These are phyloP conservation scores for Planococcus citri DNA, from an alignment of 1,140 invertebrate genomes.

Conservation along the genomic window DNA sequence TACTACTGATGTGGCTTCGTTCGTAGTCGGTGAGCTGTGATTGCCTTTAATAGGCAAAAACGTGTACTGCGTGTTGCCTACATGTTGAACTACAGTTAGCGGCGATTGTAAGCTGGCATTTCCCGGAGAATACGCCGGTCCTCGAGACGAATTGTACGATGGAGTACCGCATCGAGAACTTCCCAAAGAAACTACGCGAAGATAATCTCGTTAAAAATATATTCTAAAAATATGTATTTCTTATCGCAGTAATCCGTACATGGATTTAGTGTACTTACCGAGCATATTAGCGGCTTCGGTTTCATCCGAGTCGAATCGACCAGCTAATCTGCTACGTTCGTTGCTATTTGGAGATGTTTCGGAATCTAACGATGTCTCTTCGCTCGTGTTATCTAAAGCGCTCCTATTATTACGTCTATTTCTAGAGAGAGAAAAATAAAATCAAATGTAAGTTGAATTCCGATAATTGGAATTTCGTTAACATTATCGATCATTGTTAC, in stretches of 20 bases:
- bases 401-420: slow-evolving; percentile 36
- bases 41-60: slow-evolving; percentile 51
- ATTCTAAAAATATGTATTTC: background rate
- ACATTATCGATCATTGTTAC: slow-evolving; percentile 25
- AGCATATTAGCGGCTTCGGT: slow-evolving; percentile 94
- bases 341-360: slow-evolving; percentile 72
- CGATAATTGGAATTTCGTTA: too few species aligned
- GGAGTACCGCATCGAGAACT: slow-evolving; percentile 82
- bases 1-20: background rate
- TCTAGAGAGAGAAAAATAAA: too few species aligned
- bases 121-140: slow-evolving; percentile 48
- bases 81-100: slow-evolving; percentile 35
- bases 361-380: slow-evolving; percentile 78
- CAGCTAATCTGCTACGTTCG: slow-evolving; percentile 49
- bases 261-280: slow-evolving; percentile 43
- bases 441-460: slow-evolving; percentile 1
- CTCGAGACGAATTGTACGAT: slow-evolving; percentile 64
- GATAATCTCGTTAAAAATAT: background rate
- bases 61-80: slow-evolving; percentile 54
- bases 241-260: background rate
- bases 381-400: slow-evolving; percentile 51
- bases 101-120: slow-evolving; percentile 47
- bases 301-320: slow-evolving; percentile 79
- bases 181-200: slow-evolving; percentile 59
- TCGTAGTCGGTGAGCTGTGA: background rate